A percentile compares a stretch with the other conserved stretches of the same genome.
Evolutionary conservation across 2,888 invertebrate species (phyloP).

Genomic region (Sphecodes monilicornis): DNA sequence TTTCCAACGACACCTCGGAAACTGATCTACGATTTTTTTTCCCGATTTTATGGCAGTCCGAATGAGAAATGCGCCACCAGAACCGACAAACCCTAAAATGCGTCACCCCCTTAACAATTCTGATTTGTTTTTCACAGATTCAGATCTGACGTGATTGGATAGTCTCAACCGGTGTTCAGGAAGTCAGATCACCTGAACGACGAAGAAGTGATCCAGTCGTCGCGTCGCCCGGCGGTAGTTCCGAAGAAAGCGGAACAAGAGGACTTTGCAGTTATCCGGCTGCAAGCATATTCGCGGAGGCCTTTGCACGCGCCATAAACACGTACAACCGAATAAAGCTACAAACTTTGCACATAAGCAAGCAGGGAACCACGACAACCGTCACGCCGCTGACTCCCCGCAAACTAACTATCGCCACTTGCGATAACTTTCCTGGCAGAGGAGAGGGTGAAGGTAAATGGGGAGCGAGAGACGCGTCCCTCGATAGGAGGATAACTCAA

Average conservation of each 20-base stretch:
- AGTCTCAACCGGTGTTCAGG: not conserved
- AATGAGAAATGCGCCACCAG: too few species aligned
- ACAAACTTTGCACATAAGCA: slow-evolving; percentile 61
- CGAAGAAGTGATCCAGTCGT: not conserved
- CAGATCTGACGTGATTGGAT: not conserved
- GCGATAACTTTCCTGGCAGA: slow-evolving; percentile 65
- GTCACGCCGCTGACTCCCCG: slow-evolving; percentile 70
- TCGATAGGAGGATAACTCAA: slow-evolving; percentile 50
- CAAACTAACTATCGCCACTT: slow-evolving; percentile 79
- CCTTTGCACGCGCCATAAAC: slow-evolving; percentile 49
- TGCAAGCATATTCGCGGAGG: slow-evolving; percentile 14
- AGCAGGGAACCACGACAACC: slow-evolving; percentile 55
- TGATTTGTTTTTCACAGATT: too few species aligned
- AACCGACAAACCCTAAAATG: too few species aligned
- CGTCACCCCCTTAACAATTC: too few species aligned
- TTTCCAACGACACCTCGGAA: too few species aligned
- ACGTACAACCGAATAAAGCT: slow-evolving; percentile 57
- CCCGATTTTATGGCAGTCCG: too few species aligned
- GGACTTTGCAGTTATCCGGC: slow-evolving; percentile 5
- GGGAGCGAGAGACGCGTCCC: slow-evolving; percentile 40
- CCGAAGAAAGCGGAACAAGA: not conserved
- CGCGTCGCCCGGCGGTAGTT: not conserved
- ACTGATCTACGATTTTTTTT: too few species aligned
- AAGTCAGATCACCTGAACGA: not conserved
- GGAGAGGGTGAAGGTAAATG: slow-evolving; percentile 40